A percentile compares a stretch with the other conserved stretches of the same genome.
Conservation (phyloP, 2,797 vertebrate species). For the Chelmon rostratus region DNA sequence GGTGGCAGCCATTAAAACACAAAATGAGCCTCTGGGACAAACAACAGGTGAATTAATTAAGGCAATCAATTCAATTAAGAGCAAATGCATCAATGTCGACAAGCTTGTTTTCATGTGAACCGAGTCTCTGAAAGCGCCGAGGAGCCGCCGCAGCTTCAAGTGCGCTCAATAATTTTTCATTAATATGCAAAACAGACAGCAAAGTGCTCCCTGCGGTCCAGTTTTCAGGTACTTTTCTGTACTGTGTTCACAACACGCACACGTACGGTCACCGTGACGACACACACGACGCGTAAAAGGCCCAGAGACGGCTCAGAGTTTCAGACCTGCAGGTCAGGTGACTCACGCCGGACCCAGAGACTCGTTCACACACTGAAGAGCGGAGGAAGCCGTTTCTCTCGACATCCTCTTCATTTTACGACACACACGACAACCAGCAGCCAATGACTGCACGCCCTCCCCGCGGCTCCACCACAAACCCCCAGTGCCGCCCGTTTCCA, state of each 20-base stretch:
- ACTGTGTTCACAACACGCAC: neutral
- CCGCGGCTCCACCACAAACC: too few relatives aligned
- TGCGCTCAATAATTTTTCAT: conserved; percentile 20
- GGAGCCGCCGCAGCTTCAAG: neutral
- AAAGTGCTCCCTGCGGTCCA: neutral
- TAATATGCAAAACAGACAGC: conserved; percentile 21
- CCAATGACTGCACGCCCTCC: too few relatives aligned
- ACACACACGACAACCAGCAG: neutral
- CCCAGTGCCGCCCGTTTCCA: too few relatives aligned
- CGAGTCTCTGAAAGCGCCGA: neutral
- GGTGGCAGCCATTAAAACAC: neutral
- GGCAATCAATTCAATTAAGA: conserved; percentile 14
- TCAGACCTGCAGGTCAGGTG: too few relatives aligned
- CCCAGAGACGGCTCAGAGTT: too few relatives aligned
- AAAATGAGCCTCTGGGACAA: conserved; percentile 13
- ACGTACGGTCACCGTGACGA: neutral
- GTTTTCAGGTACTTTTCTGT: conserved; percentile 9
- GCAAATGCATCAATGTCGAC: neutral
- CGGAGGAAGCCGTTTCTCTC: too few relatives aligned
- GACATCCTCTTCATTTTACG: too few relatives aligned
- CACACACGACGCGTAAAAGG: too few relatives aligned
- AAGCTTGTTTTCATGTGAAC: neutral
- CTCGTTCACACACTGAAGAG: too few relatives aligned
- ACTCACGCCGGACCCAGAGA: too few relatives aligned
- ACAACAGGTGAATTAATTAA: conserved; percentile 16